phyloP scores from a whole-genome alignment of 2,888 invertebrate genomes.

The Podabrus alpinus region DNA sequence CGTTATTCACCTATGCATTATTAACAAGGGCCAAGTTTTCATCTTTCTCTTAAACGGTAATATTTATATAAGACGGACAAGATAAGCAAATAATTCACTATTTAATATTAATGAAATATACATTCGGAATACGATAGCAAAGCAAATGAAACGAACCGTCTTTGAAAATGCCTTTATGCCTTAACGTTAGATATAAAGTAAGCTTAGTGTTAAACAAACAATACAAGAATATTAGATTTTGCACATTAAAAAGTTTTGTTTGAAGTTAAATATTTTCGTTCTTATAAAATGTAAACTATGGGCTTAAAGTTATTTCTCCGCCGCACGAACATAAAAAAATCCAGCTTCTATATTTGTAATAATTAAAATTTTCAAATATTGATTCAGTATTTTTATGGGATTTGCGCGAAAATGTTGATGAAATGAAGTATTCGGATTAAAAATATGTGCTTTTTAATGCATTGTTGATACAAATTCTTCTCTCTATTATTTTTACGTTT shows the following conservation, averaged over 20 bases:
- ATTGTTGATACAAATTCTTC: not conserved
- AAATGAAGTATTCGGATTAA: not conserved
- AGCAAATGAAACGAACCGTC: conserved; percentile 25
- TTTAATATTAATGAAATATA: conserved; percentile 30
- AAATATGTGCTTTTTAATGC: not conserved
- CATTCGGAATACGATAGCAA: conserved; percentile 24
- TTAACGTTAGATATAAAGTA: conserved; percentile 4
- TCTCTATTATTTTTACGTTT: not conserved
- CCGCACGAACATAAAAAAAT: not conserved
- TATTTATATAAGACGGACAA: conserved; percentile 5
- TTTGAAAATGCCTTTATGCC: conserved; percentile 23
- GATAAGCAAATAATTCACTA: conserved; percentile 13
- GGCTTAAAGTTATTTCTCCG: not conserved
- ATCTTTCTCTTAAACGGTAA: conserved; percentile 2
- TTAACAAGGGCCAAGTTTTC: conserved; percentile 14
- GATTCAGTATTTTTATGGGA: not conserved
- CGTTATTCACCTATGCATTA: conserved; percentile 25
- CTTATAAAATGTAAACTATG: not conserved
- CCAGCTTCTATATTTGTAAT: not conserved
- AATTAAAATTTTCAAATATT: not conserved
- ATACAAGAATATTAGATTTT: conserved; percentile 4
- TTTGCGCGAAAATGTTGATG: not conserved
- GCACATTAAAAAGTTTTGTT: not conserved
- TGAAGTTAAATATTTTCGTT: conserved; percentile 2
- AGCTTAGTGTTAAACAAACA: conserved; percentile 1